Base-by-base conservation (phyloP, 2,113 vertebrate genomes). In the Phaetusa simplex region DNA sequence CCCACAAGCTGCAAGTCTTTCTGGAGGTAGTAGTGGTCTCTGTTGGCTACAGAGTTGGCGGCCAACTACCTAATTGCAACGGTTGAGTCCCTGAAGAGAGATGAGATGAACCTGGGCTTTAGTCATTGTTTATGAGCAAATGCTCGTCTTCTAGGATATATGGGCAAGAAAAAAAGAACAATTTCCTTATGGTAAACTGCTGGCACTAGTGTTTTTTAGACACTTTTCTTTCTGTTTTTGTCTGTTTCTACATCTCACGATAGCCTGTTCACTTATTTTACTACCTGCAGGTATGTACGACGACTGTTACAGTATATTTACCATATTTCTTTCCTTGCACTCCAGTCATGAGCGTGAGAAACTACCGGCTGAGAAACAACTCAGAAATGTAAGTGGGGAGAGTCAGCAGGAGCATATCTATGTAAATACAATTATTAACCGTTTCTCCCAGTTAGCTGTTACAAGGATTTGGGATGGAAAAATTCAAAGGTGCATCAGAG, bases 291-390 rank as follows among this genome's bases (percentile, higher is more conserved):
- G 40, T 96, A 42, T 80, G 83, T 71, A 84, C 27, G 0, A 74
- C 50, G 12, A 89, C 90, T 34, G 10, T 89, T 49, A 91, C 83
- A 6, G 58, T 86, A 9, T 96, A 95, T 67, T 73, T 97, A 45
- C 94, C 84, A 0, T 86, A 81, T 87, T 97, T 98, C 82, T 97
- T 97, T 87, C 72, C 86, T n/a, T 97, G 88, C 42, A 90, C 66
- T 40, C 70, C 78, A 47, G 64, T 92, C 66, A 21, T 21, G 26
- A 85, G 53, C 8, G 4, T 61, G 65, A 73, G 47, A 92, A 62
- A 47, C 34, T 50, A 40, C 32, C 73, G 86, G 65, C 62, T 49
- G n/a, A 67, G 74, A 76, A 97, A 93, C 61, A 94, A 30, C 52
- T 86, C 92, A 58, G 86, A 96, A 82, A 80, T 7, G 14, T 86